Conservation (phyloP, 2,888 invertebrate species). For the Lepetodrilus schrolli region DNA sequence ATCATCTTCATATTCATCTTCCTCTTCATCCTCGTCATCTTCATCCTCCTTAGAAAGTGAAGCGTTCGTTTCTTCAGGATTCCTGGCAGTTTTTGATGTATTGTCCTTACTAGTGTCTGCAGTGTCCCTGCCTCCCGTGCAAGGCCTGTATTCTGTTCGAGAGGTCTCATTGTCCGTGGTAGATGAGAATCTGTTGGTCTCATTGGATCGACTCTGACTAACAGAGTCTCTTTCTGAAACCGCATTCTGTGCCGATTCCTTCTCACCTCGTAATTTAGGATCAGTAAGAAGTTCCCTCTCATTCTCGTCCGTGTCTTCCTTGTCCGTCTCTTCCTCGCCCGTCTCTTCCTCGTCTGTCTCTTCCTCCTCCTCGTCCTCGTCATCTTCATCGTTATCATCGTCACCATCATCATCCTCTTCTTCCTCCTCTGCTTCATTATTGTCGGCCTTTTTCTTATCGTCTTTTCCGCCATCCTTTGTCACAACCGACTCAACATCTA, state of each 20-base stretch:
- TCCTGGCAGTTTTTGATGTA: too few species aligned
- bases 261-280: background rate
- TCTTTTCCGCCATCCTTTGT: background rate
- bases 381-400: background rate
- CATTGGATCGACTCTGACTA: conserved; percentile 8
- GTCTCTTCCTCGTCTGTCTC: background rate
- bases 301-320: background rate
- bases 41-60: background rate
- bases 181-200: too few species aligned
- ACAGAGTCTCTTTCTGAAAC: conserved; percentile 19
- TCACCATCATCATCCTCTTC: background rate
- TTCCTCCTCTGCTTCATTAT: background rate
- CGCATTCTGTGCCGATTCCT: background rate
- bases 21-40: background rate
- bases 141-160: background rate
- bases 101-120: too few species aligned
- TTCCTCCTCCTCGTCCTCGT: background rate
- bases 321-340: background rate
- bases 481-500: background rate
- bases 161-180: too few species aligned
- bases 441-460: background rate
- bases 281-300: background rate
- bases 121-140: too few species aligned
- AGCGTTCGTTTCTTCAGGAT: too few species aligned
- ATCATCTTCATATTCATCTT: background rate